These are phyloP conservation scores for Dolichotis patagonum DNA, from an alignment of 2,113 vertebrate genomes.

Conservation along the genomic window DNA sequence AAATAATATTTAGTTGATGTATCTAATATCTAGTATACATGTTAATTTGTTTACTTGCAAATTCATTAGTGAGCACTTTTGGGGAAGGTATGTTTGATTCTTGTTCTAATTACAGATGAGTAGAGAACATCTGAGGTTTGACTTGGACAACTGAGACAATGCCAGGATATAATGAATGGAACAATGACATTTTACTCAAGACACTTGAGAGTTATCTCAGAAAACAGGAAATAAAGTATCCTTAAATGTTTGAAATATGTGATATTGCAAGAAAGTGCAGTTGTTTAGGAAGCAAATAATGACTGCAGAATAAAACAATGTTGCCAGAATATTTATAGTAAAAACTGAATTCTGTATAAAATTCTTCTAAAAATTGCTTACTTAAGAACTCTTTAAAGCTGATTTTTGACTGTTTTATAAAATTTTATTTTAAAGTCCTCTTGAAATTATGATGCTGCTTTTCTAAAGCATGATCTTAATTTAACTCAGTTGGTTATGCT, in stretches of 20 bases:
- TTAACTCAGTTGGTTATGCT: neutral
- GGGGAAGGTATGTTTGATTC: neutral
- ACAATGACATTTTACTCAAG: neutral
- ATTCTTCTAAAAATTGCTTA: constrained; percentile 22
- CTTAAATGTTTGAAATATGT: constrained; percentile 20
- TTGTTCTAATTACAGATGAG: constrained; percentile 36
- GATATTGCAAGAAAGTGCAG: neutral
- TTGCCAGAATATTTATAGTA: neutral
- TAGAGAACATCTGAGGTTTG: neutral
- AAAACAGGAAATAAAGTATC: neutral
- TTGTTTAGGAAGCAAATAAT: neutral
- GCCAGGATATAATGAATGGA: neutral
- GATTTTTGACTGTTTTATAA: neutral
- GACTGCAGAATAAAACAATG: neutral
- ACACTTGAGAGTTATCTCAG: neutral
- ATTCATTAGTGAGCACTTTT: constrained; percentile 10
- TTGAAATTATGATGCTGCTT: neutral
- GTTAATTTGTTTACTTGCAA: neutral
- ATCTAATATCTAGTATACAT: neutral
- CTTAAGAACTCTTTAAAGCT: neutral
- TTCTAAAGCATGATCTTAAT: constrained; percentile 17
- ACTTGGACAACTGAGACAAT: neutral
- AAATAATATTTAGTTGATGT: neutral
- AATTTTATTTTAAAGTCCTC: neutral
- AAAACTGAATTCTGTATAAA: neutral